Conservation (phyloP, 2,113 vertebrate species). For the Gobius niger region DNA sequence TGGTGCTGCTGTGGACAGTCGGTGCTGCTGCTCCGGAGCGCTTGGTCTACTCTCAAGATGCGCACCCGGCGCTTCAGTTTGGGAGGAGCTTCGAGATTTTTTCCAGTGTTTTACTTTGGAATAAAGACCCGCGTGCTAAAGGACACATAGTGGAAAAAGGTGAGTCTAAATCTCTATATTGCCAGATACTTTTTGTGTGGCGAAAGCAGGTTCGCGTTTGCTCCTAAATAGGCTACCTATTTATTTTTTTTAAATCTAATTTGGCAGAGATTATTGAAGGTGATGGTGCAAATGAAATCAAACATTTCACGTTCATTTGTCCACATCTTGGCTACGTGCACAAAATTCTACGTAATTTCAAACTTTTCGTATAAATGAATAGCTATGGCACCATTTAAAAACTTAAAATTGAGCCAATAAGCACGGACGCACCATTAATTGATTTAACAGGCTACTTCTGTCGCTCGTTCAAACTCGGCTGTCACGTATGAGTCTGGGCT, state of each 20-base stretch:
- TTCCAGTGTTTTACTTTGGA: conserved; percentile 42
- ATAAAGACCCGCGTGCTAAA: conserved; percentile 48
- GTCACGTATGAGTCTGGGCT: conserved; percentile 30
- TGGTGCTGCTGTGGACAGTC: conserved; percentile 27
- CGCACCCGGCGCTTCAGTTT: conserved; percentile 45
- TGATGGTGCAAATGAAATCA: conserved; percentile 54
- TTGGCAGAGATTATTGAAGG: conserved; percentile 9
- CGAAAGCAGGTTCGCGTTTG: background rate
- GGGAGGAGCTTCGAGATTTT: conserved; percentile 67
- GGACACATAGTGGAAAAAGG: conserved; percentile 56
- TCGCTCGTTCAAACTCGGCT: conserved; percentile 2
- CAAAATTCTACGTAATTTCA: background rate
- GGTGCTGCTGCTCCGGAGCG: conserved; percentile 38
- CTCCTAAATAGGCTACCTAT: no score
- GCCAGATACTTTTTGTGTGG: background rate
- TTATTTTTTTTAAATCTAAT: no score
- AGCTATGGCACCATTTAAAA: conserved; percentile 6
- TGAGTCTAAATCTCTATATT: conserved; percentile 50
- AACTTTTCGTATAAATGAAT: conserved; percentile 18
- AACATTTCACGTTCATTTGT: background rate
- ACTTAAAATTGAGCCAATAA: conserved; percentile 54
- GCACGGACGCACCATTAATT: conserved; percentile 30
- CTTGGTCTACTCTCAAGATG: conserved; percentile 53
- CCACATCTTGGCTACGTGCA: background rate
- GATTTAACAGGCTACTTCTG: conserved; percentile 14